phyloP scores from a whole-genome alignment of 2,888 invertebrate species.

The Tridacna crocea region DNA sequence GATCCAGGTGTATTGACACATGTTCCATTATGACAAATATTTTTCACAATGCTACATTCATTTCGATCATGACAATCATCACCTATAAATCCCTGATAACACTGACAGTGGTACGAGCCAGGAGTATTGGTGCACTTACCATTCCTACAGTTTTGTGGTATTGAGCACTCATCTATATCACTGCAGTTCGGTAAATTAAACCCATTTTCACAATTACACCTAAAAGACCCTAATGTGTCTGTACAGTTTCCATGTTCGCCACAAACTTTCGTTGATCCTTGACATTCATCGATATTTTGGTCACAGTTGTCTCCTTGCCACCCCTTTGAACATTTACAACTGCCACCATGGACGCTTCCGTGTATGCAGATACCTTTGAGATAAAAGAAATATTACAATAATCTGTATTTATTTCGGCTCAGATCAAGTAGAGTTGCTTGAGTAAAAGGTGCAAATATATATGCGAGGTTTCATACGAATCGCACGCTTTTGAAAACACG shows the following conservation, averaged over 20 bases:
- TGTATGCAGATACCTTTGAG: slow-evolving; percentile 7
- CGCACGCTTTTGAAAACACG: too few species aligned
- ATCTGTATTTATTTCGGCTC: too few species aligned
- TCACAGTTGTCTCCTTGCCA: slow-evolving; percentile 58
- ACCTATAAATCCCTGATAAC: background rate
- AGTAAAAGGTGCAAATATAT: too few species aligned
- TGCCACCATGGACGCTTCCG: background rate
- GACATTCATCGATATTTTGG: slow-evolving; percentile 24
- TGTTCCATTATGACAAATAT: slow-evolving; percentile 8
- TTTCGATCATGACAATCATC: slow-evolving; percentile 10
- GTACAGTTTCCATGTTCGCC: slow-evolving; percentile 13
- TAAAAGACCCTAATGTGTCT: slow-evolving; percentile 32
- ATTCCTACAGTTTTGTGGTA: background rate
- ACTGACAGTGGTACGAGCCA: slow-evolving; percentile 1
- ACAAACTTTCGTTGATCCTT: background rate
- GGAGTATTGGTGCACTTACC: background rate
- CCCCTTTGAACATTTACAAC: slow-evolving; percentile 31
- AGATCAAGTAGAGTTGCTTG: too few species aligned
- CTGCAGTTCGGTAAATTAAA: slow-evolving; percentile 24
- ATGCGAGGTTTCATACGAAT: too few species aligned
- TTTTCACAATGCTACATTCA: background rate
- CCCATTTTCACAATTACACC: slow-evolving; percentile 25
- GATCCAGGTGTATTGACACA: slow-evolving; percentile 26
- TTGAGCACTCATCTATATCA: slow-evolving; percentile 9
- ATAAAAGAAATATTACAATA: background rate